A percentile compares a stretch with the other conserved stretches of the same genome.
These are phyloP conservation scores for Eutolmus rufibarbis DNA, from an alignment of 2,888 invertebrate species.

Conservation along the genomic window DNA sequence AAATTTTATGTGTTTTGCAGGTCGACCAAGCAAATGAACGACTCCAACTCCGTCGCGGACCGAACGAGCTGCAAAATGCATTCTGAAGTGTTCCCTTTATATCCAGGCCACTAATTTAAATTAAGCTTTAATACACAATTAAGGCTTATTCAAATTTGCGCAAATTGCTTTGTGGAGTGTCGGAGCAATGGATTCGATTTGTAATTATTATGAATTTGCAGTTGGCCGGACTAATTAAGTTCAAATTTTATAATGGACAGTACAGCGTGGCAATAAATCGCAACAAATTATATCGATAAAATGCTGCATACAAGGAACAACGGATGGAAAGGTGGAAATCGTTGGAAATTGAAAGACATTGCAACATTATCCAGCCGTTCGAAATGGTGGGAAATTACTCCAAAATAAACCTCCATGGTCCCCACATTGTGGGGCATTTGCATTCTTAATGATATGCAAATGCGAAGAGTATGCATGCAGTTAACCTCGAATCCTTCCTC, in stretches of 20 bases:
- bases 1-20: constrained; percentile 6
- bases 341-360: not conserved
- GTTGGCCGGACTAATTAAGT: not conserved
- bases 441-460: not conserved
- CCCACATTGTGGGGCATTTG: not conserved
- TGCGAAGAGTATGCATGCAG: not conserved
- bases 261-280: not conserved
- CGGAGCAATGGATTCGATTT: not conserved
- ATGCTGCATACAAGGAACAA: not conserved
- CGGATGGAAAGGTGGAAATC: not conserved
- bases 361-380: not conserved
- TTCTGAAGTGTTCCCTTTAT: not conserved
- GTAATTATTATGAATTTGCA: not conserved
- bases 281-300: not conserved
- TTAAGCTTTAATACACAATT: not conserved
- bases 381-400: not conserved
- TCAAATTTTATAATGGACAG: not conserved
- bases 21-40: not conserved
- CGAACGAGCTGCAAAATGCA: not conserved
- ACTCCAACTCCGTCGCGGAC: not conserved
- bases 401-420: not conserved
- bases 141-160: not conserved
- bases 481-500: not conserved
- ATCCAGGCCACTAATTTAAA: not conserved
- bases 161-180: not conserved